phyloP scores from a whole-genome alignment of 2,888 invertebrate species.

The Bibio marci region DNA sequence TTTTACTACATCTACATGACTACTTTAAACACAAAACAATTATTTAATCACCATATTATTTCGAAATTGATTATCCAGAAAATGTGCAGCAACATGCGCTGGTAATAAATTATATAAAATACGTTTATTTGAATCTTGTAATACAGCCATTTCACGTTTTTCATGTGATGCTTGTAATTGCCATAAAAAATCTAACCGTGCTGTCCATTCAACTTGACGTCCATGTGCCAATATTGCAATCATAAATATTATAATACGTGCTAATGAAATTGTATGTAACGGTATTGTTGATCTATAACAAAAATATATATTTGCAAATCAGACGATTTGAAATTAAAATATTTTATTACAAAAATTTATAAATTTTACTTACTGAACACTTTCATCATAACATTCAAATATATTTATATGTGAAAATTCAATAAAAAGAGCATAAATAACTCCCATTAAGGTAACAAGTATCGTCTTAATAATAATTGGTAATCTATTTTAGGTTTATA shows the following conservation, averaged over 20 bases:
- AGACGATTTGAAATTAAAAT: not conserved
- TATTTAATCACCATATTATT: conserved; percentile 58
- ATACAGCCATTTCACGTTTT: conserved; percentile 82
- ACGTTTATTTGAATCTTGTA: conserved; percentile 75
- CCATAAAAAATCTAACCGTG: conserved; percentile 66
- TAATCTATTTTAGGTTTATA: conserved; percentile 29
- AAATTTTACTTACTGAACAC: conserved; percentile 45
- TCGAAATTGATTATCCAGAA: conserved; percentile 75
- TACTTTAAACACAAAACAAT: too few relatives aligned
- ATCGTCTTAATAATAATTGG: conserved; percentile 69
- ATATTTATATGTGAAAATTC: conserved; percentile 63
- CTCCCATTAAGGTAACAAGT: conserved; percentile 59
- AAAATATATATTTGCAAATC: conserved; percentile 8
- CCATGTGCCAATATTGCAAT: conserved; percentile 71
- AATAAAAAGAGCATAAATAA: conserved; percentile 63
- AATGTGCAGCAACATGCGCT: conserved; percentile 82
- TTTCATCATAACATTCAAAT: conserved; percentile 65
- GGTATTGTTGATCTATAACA: conserved; percentile 46
- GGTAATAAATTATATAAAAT: conserved; percentile 81
- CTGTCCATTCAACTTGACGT: conserved; percentile 76
- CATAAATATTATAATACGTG: conserved; percentile 68
- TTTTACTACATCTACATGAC: too few relatives aligned
- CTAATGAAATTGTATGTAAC: conserved; percentile 58
- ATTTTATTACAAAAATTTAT: conserved; percentile 3
- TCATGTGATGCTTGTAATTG: conserved; percentile 78